Evolutionary conservation across 30 jellyfish, hydroid and myxozoan genomes (phyloP).

Genomic region (Aurelia aurita complex sp. Pacific): DNA sequence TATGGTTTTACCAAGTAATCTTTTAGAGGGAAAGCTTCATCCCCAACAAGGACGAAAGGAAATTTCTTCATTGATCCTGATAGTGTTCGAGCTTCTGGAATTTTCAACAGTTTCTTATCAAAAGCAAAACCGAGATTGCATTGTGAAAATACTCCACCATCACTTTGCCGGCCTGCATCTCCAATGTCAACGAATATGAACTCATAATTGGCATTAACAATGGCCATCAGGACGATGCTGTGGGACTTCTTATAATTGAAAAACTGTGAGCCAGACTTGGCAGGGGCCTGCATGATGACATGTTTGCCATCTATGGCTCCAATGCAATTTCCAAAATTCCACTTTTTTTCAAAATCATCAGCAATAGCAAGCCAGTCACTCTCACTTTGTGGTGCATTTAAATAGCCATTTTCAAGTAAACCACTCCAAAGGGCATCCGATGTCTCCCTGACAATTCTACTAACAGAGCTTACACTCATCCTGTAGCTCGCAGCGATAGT

Average conservation of each 20-base stretch:
- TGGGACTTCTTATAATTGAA: constrained; percentile 30
- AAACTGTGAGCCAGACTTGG: constrained; percentile 3
- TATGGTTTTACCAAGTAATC: constrained; percentile 14
- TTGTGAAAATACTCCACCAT: constrained; percentile 22
- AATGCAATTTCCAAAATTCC: constrained; percentile 19
- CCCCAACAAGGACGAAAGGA: constrained; percentile 23
- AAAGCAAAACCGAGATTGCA: constrained; percentile 1
- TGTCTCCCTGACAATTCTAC: constrained; percentile 31
- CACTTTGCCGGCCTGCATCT: constrained; percentile 8
- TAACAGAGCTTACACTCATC: constrained; percentile 32
- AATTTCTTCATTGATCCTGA: background rate
- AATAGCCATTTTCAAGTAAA: constrained; percentile 8
- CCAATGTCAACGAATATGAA: background rate
- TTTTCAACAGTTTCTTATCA: constrained; percentile 4
- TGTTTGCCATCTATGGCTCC: constrained; percentile 27
- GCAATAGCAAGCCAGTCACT: constrained; percentile 19
- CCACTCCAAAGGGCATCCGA: constrained; percentile 35
- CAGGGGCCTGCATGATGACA: constrained; percentile 29
- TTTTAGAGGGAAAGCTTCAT: constrained; percentile 12
- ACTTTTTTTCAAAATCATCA: constrained; percentile 7
- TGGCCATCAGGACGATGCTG: constrained; percentile 37
- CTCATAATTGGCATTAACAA: constrained; percentile 4
- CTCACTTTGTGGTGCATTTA: background rate
- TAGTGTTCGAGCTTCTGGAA: constrained; percentile 17
- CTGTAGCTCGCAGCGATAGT: constrained; percentile 44